A percentile compares a stretch with the other conserved stretches of the same genome.
phyloP scores from a whole-genome alignment of 2,113 vertebrate genomes.

The Aegithalos caudatus region DNA sequence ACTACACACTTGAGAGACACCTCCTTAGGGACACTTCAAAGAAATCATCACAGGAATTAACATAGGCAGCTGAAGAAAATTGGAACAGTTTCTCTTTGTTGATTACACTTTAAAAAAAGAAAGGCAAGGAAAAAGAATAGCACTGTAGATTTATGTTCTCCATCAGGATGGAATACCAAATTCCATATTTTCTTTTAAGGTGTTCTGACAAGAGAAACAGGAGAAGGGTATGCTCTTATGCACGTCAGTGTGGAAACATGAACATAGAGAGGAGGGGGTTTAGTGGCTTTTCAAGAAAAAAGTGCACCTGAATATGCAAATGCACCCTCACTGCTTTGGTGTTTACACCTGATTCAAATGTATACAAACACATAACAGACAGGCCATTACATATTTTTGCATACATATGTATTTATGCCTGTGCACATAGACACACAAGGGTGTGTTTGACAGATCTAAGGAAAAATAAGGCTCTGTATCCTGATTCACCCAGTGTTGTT shows the following conservation, averaged over 20 bases:
- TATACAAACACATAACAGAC: slow-evolving; percentile 49
- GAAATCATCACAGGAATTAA: background rate
- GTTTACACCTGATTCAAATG: slow-evolving; percentile 43
- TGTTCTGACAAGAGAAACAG: background rate
- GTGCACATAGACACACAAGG: background rate
- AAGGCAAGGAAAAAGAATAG: background rate
- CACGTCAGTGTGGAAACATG: rapidly evolving
- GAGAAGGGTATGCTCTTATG: background rate
- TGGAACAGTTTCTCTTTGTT: background rate
- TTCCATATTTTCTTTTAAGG: background rate
- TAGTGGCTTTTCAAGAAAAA: background rate
- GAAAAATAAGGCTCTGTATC: background rate
- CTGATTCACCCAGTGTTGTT: background rate
- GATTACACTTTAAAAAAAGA: background rate
- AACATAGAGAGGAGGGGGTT: background rate
- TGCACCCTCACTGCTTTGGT: background rate
- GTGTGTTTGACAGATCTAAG: slow-evolving; percentile 42
- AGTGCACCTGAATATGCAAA: slow-evolving; percentile 12
- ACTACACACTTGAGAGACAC: background rate
- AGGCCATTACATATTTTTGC: slow-evolving; percentile 53
- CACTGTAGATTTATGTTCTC: background rate
- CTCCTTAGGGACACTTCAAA: background rate
- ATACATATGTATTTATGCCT: slow-evolving; percentile 44
- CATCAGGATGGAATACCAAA: background rate
- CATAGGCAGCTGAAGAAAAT: background rate